These are phyloP conservation scores for Mylabris sibirica DNA, from an alignment of 2,888 invertebrate species.

Conservation along the genomic window DNA sequence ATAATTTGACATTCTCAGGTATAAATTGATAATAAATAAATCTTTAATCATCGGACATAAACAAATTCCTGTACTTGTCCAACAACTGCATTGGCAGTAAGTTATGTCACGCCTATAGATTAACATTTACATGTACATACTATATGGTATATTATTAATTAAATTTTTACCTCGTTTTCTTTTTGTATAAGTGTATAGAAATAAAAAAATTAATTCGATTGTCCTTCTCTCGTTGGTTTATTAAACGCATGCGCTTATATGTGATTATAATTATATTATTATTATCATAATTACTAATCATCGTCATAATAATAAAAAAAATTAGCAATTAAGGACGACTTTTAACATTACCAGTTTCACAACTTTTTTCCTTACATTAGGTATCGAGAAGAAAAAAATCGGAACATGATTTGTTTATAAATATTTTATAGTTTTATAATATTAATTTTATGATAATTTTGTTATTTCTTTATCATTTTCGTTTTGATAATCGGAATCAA, in stretches of 20 bases:
- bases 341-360: background rate
- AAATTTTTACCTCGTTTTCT: background rate
- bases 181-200: constrained; percentile 9
- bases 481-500: constrained; percentile 1
- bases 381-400: constrained; percentile 4
- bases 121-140: constrained; percentile 30
- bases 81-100: constrained; percentile 41
- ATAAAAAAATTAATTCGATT: constrained; percentile 16
- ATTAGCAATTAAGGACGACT: background rate
- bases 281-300: too few relatives aligned
- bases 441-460: constrained; percentile 10
- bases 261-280: too few relatives aligned
- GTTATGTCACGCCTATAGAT: constrained; percentile 41
- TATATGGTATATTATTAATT: constrained; percentile 21
- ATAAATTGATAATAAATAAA: constrained; percentile 14
- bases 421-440: background rate
- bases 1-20: constrained; percentile 11
- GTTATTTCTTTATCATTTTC: background rate
- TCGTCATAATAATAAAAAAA: background rate
- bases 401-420: constrained; percentile 6
- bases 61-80: constrained; percentile 28
- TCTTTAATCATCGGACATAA: constrained; percentile 9
- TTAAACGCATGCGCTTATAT: constrained; percentile 28
- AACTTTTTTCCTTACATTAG: background rate
- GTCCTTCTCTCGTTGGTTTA: constrained; percentile 36